phyloP scores from a whole-genome alignment of 1,140 invertebrate genomes.

The Penaeus japonicus region DNA sequence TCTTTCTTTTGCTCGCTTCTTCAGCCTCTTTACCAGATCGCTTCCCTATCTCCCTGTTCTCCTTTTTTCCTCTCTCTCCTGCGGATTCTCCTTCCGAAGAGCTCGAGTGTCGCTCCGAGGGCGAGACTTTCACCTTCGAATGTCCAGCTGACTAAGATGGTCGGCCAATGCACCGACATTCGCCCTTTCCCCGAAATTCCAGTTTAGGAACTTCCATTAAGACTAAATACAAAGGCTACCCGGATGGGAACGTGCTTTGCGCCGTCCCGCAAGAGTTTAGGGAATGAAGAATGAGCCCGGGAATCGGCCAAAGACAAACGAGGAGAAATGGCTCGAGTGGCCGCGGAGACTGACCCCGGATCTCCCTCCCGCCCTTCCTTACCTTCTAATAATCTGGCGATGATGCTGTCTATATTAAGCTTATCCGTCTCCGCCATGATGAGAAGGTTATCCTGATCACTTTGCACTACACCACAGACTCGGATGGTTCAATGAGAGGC shows the following conservation, averaged over 20 bases:
- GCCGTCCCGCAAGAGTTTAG: too few species aligned
- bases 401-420: constrained; percentile 53
- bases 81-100: too few species aligned
- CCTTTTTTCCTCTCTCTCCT: too few species aligned
- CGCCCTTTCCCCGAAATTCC: background rate
- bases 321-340: background rate
- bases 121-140: constrained; percentile 11
- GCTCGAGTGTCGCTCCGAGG: too few species aligned
- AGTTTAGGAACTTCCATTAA: background rate
- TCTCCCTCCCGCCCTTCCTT: background rate
- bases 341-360: too few species aligned
- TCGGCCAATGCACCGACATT: constrained; percentile 1
- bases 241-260: too few species aligned
- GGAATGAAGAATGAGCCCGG: too few species aligned
- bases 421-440: constrained; percentile 51
- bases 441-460: background rate
- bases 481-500: constrained; percentile 11
- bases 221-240: background rate
- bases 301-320: too few species aligned
- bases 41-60: too few species aligned
- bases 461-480: background rate
- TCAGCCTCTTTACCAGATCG: too few species aligned
- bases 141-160: background rate
- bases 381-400: constrained; percentile 56
- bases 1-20: too few species aligned